Percentiles rank a stretch among this genome's conserved stretches.
Evolutionary conservation across 2,113 vertebrate genomes (phyloP).

Genomic region (mouse (Mus musculus)): GRCm39 chr1:96916501-96917000

Average conservation of each 20-base stretch:
- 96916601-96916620: not conserved
- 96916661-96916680: not conserved
- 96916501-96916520: not conserved
- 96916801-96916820: not conserved
- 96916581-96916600: not conserved
- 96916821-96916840: not conserved
- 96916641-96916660: not conserved
- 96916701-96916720: not conserved
- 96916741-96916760: not conserved
- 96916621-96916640: not conserved
- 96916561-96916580: not conserved
- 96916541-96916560: not conserved
- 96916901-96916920: not conserved
- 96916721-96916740: not conserved
- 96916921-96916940: not conserved
- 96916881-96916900: not conserved
- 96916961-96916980: not conserved
- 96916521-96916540: not conserved
- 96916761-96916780: not conserved
- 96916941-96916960: not conserved
- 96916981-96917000: not conserved
- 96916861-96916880: not conserved
- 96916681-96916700: not conserved
- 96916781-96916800: not conserved
- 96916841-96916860: not conserved